Base-by-base conservation (phyloP, 2,113 vertebrate species). In the Hemicordylus capensis region DNA sequence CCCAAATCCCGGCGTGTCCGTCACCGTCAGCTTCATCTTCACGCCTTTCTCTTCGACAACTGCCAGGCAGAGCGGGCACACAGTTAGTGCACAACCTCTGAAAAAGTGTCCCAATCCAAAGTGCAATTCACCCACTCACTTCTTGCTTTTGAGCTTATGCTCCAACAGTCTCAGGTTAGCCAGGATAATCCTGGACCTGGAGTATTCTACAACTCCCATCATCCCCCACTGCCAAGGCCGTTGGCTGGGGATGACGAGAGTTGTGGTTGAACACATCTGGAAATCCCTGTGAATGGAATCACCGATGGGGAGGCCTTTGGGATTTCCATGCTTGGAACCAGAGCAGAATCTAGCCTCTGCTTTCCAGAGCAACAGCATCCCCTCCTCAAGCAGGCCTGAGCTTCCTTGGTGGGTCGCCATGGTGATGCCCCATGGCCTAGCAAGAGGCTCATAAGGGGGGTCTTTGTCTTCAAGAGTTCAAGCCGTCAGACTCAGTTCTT, bases 21-120 rank as follows among this genome's bases (percentile, higher is more conserved):
- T 98, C 89, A 98, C 97, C 0, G 98, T 98, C 88, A 98, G 95
- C 91, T 97, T 98, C 97, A 98, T 97, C 92, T 97, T 98, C 91
- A 98, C 94, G 0, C 98, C 98, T 63, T 96, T 97, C 93, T 98
- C 98, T 92, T 98, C 97, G 0, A 98, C 97, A 78, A 97, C 98
- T 98, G 2, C 85, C 0, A 20, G 85, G 81, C 67, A 73, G 28
- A 92, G 77, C 86, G 46, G 8, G 1, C 0, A 4, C 4, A 8
- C 19, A 2, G 39, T 91, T 51, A 83, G n/a, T 26, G 67, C n/a
- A 17, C 2, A 0, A 26, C 20, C 34, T 34, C 15, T 1, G n/a
- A 66, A 44, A 20, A 22, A 31, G 9, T 31, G 24, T 11, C 44
- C 17, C 4, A 48, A 26, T 48, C 26, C 59, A 7, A 14, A 31